Percentiles rank a stretch among this genome's conserved stretches.
Conservation (phyloP, 2,113 vertebrate genomes). For the Proterorhinus semilunaris region DNA sequence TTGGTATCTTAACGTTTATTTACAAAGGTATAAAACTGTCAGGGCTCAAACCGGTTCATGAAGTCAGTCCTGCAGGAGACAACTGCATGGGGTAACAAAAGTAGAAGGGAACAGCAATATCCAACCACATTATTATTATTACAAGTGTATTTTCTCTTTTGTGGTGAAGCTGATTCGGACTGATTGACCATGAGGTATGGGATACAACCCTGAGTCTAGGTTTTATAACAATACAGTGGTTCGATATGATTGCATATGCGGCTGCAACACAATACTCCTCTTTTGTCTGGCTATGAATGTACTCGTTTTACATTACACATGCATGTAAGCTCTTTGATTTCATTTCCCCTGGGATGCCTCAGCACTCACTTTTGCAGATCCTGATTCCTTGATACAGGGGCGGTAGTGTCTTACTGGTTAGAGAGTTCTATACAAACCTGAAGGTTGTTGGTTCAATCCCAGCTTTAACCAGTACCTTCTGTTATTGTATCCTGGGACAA, state of each 20-base stretch:
- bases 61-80: not conserved
- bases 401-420: no score
- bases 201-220: conserved; percentile 5
- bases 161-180: conserved; percentile 13
- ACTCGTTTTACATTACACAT: conserved; percentile 1
- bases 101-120: conserved; percentile 16
- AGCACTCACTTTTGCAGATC: no score
- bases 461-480: no score
- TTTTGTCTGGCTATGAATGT: conserved; percentile 4
- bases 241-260: conserved; percentile 10
- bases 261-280: not conserved
- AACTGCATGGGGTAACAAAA: not conserved
- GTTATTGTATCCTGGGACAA: no score
- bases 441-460: no score
- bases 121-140: conserved; percentile 10
- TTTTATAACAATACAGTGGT: conserved; percentile 12
- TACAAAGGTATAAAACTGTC: conserved; percentile 1
- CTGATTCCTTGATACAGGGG: no score
- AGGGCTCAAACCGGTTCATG: not conserved
- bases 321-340: not conserved
- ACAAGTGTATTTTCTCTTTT: conserved; percentile 10
- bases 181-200: conserved; percentile 14
- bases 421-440: no score
- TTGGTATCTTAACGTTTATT: not conserved
- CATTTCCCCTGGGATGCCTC: no score